Evolutionary conservation across 2,888 invertebrate genomes (phyloP), one percentile per base, ranked within the genome.

Genomic region (Steromphala cineraria): DNA sequence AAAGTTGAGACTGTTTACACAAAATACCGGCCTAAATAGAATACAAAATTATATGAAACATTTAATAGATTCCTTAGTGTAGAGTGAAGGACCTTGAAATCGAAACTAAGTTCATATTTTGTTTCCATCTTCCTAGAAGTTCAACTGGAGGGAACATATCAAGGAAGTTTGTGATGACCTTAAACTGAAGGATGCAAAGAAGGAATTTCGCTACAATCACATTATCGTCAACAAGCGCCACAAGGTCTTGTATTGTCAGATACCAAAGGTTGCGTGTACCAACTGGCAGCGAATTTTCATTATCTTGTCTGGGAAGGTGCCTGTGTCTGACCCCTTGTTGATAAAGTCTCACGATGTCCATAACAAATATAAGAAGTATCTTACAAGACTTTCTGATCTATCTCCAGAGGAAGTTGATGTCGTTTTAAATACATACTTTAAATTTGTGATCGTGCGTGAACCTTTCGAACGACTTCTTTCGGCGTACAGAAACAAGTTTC

Each of bases 221-320:
- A 76, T 76, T 31, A 76, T 76, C 28, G 78, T 78, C 10, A 97
- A 98, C 92, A 96, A 96, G 89, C 95, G 95, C 82, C 96, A 97
- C 91, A 96, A 96, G 92, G 94, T 98, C 19, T 94, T 98, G 17
- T 98, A 98, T 92, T 98, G 98, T 92, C 98, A 98, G 93, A 97
- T 98, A 85, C 98, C 98, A 82, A 98, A 98, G 95, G 93, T 93
- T 78, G 98, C 98, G 78, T 98, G 98, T 92, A 98, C 98, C 17
- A 98, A 98, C 93, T 98, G 98, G 97, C 98, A 98, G 92, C 95
- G 98, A 71, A 95, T 98, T 31, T 94, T 98, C 79, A 96, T 98
- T 96, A 95, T 97, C 87, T 94, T 97, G 81, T 95, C 95, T 3
- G 96, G 96, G 7, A 86, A 88, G 76, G 87, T 89, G 82, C 87